These are phyloP conservation scores for Thymallus thymallus DNA, from an alignment of 2,113 vertebrate genomes.

Conservation along the genomic window DNA sequence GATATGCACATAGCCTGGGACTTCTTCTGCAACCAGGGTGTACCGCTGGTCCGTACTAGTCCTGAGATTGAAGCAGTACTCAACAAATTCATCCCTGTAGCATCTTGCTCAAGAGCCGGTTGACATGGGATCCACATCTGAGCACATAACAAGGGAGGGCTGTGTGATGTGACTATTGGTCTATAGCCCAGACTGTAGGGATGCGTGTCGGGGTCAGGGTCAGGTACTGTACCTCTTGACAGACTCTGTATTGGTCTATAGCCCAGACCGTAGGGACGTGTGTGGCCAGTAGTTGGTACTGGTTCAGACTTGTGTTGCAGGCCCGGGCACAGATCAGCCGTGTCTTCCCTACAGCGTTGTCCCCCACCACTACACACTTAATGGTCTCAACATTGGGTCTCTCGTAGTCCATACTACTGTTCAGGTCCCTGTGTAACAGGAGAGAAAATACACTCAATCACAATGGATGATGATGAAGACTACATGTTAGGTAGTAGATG, in stretches of 20 bases:
- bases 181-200: conserved; percentile 97
- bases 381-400: conserved; percentile 99
- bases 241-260: conserved; percentile 96
- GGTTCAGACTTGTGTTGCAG: conserved; percentile 94
- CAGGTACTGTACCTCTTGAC: conserved; percentile 83
- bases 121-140: no score
- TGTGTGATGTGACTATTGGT: no score
- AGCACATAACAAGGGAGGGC: no score
- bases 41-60: no score
- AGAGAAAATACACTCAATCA: no score
- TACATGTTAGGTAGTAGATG: not conserved
- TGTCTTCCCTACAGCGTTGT: conserved; percentile 98
- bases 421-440: not conserved
- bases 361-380: conserved; percentile 98
- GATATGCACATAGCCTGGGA: no score
- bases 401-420: conserved; percentile 92
- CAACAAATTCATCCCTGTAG: no score
- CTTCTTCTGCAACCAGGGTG: no score
- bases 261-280: conserved; percentile 99
- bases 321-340: conserved; percentile 97
- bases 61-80: no score
- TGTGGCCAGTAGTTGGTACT: conserved; percentile 96
- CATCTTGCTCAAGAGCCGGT: no score
- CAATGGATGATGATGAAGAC: no score
- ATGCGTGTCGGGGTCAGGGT: conserved; percentile 78